Conservation (phyloP, 2,113 vertebrate species). For the Epinephelus cyanopodus region DNA sequence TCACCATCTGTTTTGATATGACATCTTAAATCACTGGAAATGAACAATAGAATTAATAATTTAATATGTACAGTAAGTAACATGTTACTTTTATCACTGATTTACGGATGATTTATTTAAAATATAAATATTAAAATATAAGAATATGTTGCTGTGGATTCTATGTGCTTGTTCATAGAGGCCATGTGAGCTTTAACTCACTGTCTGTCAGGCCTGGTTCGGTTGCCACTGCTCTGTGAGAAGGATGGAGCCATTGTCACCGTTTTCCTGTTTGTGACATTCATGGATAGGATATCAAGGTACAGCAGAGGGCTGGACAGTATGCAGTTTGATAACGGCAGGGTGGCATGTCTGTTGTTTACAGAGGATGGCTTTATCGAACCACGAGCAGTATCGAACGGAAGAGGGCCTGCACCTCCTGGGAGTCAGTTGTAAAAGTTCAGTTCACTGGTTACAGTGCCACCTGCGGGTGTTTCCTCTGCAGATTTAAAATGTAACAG, state of each 20-base stretch:
- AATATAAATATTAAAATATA: too few species aligned
- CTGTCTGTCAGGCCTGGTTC: neutral
- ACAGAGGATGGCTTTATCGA: neutral
- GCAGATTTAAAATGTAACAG: slow-evolving; percentile 8
- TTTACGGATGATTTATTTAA: too few species aligned
- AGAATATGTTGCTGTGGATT: neutral
- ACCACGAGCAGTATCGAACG: neutral
- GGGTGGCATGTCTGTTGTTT: slow-evolving; percentile 32
- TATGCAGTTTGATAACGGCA: slow-evolving; percentile 28
- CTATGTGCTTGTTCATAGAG: neutral
- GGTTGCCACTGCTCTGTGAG: slow-evolving; percentile 9
- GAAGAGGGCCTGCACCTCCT: neutral
- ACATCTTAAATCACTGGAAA: too few species aligned
- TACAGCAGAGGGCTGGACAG: slow-evolving; percentile 20
- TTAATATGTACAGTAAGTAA: neutral
- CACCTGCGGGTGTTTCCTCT: neutral
- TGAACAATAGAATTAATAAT: too few species aligned
- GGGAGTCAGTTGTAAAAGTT: neutral
- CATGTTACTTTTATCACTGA: neutral
- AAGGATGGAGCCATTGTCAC: slow-evolving; percentile 19
- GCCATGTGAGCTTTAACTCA: neutral
- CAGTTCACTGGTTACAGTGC: neutral
- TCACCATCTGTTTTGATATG: too few species aligned
- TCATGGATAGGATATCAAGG: slow-evolving; percentile 20
- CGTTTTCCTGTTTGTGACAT: slow-evolving; percentile 57